Evolutionary conservation across 2,113 vertebrate species (phyloP).

Genomic region (Clarias macrocephalus): DNA sequence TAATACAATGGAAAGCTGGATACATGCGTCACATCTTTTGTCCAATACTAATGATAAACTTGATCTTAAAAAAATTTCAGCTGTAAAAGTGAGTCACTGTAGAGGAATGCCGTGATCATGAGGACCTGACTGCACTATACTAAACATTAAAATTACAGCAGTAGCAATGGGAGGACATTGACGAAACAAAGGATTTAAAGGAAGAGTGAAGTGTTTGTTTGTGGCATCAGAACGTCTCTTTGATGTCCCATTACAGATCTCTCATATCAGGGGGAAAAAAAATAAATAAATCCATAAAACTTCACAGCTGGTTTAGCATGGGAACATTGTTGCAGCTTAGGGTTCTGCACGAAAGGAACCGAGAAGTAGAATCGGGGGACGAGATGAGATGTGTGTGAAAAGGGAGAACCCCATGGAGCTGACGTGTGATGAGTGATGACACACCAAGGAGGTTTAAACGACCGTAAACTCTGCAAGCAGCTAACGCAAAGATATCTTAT

Average conservation of each 20-base stretch:
- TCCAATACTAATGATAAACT: neutral
- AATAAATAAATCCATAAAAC: too few relatives aligned
- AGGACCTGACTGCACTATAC: neutral
- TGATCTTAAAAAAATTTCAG: neutral
- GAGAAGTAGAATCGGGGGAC: too few relatives aligned
- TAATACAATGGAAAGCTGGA: neutral
- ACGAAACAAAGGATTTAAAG: neutral
- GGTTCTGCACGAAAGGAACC: too few relatives aligned
- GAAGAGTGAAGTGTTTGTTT: neutral
- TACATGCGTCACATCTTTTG: neutral
- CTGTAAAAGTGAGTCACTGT: neutral
- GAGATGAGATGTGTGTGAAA: too few relatives aligned
- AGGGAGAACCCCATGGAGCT: too few relatives aligned
- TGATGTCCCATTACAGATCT: neutral
- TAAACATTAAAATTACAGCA: neutral
- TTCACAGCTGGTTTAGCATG: too few relatives aligned
- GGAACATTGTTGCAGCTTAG: too few relatives aligned
- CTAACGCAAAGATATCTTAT: too few relatives aligned
- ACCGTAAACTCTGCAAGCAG: too few relatives aligned
- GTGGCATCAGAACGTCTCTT: neutral
- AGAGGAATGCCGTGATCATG: neutral
- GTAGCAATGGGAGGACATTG: neutral
- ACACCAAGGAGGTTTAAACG: too few relatives aligned
- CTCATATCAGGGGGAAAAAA: neutral
- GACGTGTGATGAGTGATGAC: too few relatives aligned